Evolutionary conservation across 2,797 vertebrate genomes (phyloP).

Genomic region (Periophthalmus magnuspinnatus): DNA sequence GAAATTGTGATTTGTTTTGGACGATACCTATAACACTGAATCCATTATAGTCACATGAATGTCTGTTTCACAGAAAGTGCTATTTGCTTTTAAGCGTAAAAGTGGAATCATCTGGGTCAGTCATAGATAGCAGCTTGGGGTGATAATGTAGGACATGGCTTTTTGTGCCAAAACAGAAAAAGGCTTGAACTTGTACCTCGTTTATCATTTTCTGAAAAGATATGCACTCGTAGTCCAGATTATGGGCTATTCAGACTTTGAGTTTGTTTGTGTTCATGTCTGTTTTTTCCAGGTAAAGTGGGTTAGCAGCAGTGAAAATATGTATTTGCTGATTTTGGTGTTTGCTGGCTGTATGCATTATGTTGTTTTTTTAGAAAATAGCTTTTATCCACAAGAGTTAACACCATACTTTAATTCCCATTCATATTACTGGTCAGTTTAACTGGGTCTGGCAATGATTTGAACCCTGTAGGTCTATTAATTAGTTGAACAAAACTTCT

Average conservation of each 20-base stretch:
- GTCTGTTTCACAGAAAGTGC: neutral
- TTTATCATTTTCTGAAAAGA: neutral
- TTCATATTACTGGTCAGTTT: neutral
- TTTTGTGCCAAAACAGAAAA: neutral
- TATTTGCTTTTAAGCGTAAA: neutral
- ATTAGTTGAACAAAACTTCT: too few relatives aligned
- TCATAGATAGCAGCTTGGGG: neutral
- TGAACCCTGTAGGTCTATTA: too few relatives aligned
- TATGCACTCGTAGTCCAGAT: neutral
- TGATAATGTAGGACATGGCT: neutral
- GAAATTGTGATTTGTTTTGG: neutral
- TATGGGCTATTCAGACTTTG: neutral
- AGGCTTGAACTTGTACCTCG: neutral
- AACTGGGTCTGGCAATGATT: too few relatives aligned
- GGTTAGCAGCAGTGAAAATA: neutral
- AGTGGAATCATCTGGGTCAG: slow-evolving; percentile 1
- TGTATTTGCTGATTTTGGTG: neutral
- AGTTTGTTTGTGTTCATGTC: neutral
- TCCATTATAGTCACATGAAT: neutral
- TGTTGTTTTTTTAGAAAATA: neutral
- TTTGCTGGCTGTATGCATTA: neutral
- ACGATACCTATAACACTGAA: neutral
- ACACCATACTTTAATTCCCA: neutral
- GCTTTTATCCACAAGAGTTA: neutral
- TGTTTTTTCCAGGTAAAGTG: neutral